Evolutionary conservation across 1,140 invertebrate genomes (phyloP).

Genomic region (Hylaeus volcanicus): DNA sequence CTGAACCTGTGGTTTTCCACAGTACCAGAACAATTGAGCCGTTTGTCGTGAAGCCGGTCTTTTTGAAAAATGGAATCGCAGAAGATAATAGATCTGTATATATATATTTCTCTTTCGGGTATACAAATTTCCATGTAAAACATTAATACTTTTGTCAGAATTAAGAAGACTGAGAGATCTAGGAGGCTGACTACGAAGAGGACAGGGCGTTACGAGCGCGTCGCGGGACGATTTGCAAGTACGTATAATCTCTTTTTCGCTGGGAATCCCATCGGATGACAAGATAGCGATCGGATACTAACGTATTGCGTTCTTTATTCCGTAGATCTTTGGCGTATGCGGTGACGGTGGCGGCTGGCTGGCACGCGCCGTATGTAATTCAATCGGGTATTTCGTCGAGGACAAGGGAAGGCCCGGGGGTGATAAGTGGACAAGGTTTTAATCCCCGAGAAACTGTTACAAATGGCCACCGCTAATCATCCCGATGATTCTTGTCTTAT

Average conservation of each 20-base stretch:
- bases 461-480: constrained; percentile 63
- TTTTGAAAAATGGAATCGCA: too few relatives aligned
- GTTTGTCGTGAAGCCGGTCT: too few relatives aligned
- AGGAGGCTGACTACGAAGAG: too few relatives aligned
- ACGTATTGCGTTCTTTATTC: constrained; percentile 45
- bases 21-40: too few relatives aligned
- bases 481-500: constrained; percentile 58
- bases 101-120: too few relatives aligned
- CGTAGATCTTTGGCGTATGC: constrained; percentile 27
- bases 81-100: too few relatives aligned
- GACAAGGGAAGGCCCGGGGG: constrained; percentile 1
- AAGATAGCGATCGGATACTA: constrained; percentile 33
- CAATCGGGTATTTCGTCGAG: constrained; percentile 77
- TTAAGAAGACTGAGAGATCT: too few relatives aligned
- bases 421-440: constrained; percentile 32
- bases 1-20: constrained; percentile 1
- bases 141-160: too few relatives aligned
- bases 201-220: neutral
- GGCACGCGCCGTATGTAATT: constrained; percentile 78
- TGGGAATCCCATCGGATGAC: constrained; percentile 34
- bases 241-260: neutral
- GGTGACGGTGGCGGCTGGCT: constrained; percentile 60
- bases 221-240: neutral
- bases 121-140: too few relatives aligned
- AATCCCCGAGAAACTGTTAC: constrained; percentile 70